Percentiles rank a stretch among this genome's conserved stretches.
These are phyloP conservation scores for Anthonomus grandis DNA, from an alignment of 1,140 invertebrate genomes.

Conservation along the genomic window DNA sequence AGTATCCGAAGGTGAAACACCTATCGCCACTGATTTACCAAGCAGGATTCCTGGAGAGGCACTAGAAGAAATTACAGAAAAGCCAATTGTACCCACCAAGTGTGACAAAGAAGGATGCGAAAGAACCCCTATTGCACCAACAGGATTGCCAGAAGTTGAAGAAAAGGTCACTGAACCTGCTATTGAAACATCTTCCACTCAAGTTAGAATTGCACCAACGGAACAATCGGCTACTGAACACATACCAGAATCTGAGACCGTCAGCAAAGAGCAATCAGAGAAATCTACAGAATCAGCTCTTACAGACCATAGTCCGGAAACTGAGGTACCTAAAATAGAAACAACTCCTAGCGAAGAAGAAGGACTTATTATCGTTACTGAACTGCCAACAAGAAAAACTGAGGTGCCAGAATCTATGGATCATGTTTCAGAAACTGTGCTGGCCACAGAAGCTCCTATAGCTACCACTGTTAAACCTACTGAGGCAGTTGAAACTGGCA, in stretches of 20 bases:
- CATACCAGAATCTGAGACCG: slow-evolving; percentile 7
- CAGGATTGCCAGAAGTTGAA: slow-evolving; percentile 31
- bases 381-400: slow-evolving; percentile 24
- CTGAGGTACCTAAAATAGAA: slow-evolving; percentile 6
- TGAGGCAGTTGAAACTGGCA: background rate
- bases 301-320: background rate
- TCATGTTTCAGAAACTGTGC: slow-evolving; percentile 26
- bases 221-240: slow-evolving; percentile 10
- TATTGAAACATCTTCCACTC: background rate
- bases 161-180: background rate
- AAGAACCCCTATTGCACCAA: background rate
- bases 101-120: slow-evolving; percentile 12
- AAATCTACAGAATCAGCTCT: slow-evolving; percentile 8
- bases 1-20: background rate
- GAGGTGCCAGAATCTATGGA: slow-evolving; percentile 34
- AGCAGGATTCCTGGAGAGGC: background rate
- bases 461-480: background rate
- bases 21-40: background rate
- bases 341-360: slow-evolving; percentile 21
- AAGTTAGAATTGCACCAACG: background rate
- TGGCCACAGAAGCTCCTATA: slow-evolving; percentile 7
- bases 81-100: slow-evolving; percentile 7
- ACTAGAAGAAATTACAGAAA: slow-evolving; percentile 27
- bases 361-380: slow-evolving; percentile 34
- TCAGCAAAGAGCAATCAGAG: background rate